These are phyloP conservation scores for Paragorgia papillata DNA, from an alignment of 92 coral and sea anemone genomes.

Conservation along the genomic window DNA sequence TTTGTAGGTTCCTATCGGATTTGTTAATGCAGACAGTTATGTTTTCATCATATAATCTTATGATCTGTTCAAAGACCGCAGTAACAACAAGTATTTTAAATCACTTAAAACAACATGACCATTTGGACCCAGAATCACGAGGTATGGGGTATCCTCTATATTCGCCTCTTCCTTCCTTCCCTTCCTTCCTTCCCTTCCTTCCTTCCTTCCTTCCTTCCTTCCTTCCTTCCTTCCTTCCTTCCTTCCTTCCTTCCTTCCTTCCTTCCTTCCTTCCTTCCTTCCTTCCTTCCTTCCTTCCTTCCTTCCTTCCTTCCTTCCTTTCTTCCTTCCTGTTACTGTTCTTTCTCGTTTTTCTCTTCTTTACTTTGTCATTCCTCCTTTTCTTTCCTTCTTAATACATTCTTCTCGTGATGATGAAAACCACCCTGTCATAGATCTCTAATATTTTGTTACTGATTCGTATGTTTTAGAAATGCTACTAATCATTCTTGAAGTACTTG, in stretches of 20 bases:
- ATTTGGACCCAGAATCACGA: slow-evolving; percentile 11
- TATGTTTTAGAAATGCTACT: slow-evolving; percentile 68
- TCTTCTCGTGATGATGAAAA: too few species aligned
- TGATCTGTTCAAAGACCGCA: slow-evolving; percentile 22
- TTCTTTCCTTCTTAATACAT: not conserved
- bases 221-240: not conserved
- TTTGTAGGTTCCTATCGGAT: slow-evolving; percentile 30
- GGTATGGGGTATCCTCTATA: not conserved
- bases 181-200: not conserved
- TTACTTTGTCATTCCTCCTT: not conserved
- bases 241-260: not conserved
- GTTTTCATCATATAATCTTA: slow-evolving; percentile 35
- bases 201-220: not conserved
- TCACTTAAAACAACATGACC: slow-evolving; percentile 22
- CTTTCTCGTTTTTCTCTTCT: not conserved
- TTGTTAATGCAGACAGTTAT: slow-evolving; percentile 23
- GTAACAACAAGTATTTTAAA: slow-evolving; percentile 24
- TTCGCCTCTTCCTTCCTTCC: not conserved
- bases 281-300: not conserved
- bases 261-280: not conserved
- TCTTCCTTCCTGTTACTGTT: not conserved
- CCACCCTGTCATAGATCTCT: too few species aligned
- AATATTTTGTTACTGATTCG: too few species aligned
- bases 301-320: too few species aligned
- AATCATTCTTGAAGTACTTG: slow-evolving; percentile 83